Evolutionary conservation across 1,140 invertebrate genomes (phyloP).

Genomic region (Drosophila ficusphila): DNA sequence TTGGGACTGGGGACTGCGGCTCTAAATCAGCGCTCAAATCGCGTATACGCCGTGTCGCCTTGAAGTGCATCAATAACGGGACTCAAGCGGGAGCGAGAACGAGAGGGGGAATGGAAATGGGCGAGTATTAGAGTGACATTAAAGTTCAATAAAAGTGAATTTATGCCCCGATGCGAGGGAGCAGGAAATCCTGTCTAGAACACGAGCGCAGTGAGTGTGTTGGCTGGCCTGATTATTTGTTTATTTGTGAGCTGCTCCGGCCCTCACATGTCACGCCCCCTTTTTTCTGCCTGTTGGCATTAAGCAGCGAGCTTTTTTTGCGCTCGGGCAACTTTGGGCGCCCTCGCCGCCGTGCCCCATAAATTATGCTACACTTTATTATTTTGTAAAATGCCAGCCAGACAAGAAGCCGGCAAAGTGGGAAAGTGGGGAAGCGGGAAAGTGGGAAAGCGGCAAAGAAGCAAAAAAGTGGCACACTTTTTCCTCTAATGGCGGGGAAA

Average conservation of each 20-base stretch:
- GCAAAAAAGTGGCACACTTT: constrained; percentile 32
- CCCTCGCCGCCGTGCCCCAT: constrained; percentile 41
- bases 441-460: not conserved
- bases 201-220: constrained; percentile 9
- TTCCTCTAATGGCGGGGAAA: constrained; percentile 28
- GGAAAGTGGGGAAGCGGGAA: not conserved
- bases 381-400: constrained; percentile 59
- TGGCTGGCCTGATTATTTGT: constrained; percentile 67
- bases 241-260: constrained; percentile 37
- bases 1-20: not conserved
- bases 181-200: constrained; percentile 36
- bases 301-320: constrained; percentile 68
- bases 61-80: constrained; percentile 54
- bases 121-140: constrained; percentile 62
- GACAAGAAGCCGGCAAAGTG: constrained; percentile 27
- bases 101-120: constrained; percentile 20
- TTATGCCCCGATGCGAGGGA: constrained; percentile 50
- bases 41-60: constrained; percentile 24
- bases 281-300: constrained; percentile 20
- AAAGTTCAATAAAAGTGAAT: constrained; percentile 69
- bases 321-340: constrained; percentile 50
- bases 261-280: not conserved
- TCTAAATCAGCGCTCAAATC: constrained; percentile 11
- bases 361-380: constrained; percentile 76
- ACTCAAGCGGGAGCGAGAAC: constrained; percentile 2